Evolutionary conservation across 1,140 invertebrate genomes (phyloP), one percentile per base, ranked within the genome.

Genomic region (Dinoponera quadriceps): DNA sequence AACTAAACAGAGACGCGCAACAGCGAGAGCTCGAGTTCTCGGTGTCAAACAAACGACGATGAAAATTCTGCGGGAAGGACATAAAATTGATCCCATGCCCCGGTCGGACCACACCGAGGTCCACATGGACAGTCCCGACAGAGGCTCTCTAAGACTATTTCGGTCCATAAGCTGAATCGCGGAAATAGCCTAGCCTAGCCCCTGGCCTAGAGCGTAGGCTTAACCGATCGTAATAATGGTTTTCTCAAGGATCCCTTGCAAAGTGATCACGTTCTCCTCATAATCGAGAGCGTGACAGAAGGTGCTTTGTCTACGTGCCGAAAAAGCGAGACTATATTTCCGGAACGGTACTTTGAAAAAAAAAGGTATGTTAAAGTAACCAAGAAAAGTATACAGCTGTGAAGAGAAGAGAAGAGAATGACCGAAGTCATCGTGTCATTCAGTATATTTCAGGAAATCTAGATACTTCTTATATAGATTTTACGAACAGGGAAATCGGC

Each of bases 201-300:
- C 91, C 91, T 92, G 91, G 91, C 91, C 91, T 92, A 92, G 91
- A 92, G 91, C 90, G 88, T 91, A 91, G 90, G 91, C 88, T 91
- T 91, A 87, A 91, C 90, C 87, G 80, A 87, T 86, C 85, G 89
- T 88, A 89, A 89, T 90, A 89, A 69, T 84, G 72, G 48, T 81
- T 85, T 85, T 85, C 86, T 91, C 90, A 90, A 91, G 86, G 88
- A 90, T 91, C 49, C 82, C 63, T 33, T 68, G 83, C 60, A 44
- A 88, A 63, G 72, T 44, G 38, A 44, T 85, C 80, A 65, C 25
- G 57, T 68, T 83, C 68, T 83, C 57, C 57, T 74, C 20, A 16
- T 65, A 33, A 84, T 65, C 55, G 16, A 55, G 16, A 27, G 20
- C 44, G 13, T 69, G 44, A 14, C 22, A 33, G 44, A 51, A 33